Percentiles rank a stretch among this genome's conserved stretches.
Conservation (phyloP, 2,797 vertebrate species). For the Botia kubotai region DNA sequence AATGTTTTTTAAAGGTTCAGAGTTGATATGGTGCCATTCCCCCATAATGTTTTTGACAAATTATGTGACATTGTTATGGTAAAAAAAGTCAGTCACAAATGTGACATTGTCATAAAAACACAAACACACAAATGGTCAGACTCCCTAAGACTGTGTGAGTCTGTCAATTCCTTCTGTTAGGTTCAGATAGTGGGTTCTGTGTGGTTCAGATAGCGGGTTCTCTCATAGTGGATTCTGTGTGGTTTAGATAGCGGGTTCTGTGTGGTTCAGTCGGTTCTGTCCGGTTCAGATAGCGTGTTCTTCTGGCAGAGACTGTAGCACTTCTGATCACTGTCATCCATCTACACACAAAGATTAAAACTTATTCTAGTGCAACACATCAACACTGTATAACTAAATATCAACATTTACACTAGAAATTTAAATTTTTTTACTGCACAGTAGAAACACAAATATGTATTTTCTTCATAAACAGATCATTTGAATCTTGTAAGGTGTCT, state of each 20-base stretch:
- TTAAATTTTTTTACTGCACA: not conserved
- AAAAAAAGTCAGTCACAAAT: slow-evolving; percentile 34
- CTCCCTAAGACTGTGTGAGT: slow-evolving; percentile 17
- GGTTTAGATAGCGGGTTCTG: slow-evolving; percentile 6
- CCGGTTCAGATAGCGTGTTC: slow-evolving; percentile 81
- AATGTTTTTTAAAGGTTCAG: not conserved
- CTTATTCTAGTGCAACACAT: not conserved
- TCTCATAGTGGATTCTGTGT: not conserved
- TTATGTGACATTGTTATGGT: not conserved
- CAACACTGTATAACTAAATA: not conserved
- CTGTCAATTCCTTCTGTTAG: too few species aligned
- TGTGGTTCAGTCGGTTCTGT: slow-evolving; percentile 87
- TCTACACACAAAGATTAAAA: slow-evolving; percentile 68
- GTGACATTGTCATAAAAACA: slow-evolving; percentile 43
- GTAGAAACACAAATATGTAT: not conserved
- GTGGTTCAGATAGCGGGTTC: not conserved
- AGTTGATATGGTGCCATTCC: not conserved
- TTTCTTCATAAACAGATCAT: not conserved
- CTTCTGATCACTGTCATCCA: slow-evolving; percentile 99
- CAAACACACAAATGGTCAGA: not conserved
- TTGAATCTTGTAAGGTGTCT: too few species aligned
- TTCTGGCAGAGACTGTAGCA: slow-evolving; percentile 86
- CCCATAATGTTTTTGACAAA: not conserved
- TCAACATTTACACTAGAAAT: not conserved
- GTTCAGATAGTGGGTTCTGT: not conserved